Base-by-base conservation (phyloP, 2,113 vertebrate species). In the Podarcis raffonei region DNA sequence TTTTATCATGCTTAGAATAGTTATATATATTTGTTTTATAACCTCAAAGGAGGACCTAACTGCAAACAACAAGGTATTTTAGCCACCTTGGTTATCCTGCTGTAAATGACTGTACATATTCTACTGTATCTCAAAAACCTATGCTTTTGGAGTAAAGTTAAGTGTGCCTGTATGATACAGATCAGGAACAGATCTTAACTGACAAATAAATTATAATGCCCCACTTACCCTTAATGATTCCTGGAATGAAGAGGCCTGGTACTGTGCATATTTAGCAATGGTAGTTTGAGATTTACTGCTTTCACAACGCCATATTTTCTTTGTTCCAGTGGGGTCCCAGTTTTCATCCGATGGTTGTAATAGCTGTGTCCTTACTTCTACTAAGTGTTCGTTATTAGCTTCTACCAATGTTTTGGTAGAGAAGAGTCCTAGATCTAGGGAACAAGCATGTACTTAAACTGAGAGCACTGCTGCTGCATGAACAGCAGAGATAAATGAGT, bases 371-470 rank as follows among this genome's bases (percentile, higher is more conserved):
- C 98, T 97, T 90, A 99, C 99, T 98, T 99, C 99, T 90, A 99
- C 98, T 96, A 98, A 96, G 83, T 99, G 99, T 95, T 99, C 99
- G 2, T 98, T 98, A 96, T 99, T 99, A 37, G 99, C 98, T 97
- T 99, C 99, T 94, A 99, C 99, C 96, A 99, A 94, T 1, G 99
- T 99, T 97, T 99, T 99, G 39, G 99, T 99, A 95, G 99, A 99
- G 95, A 99, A 99, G 91, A 99, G 97, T 94, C 99, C 99, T 92
- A 99, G 95, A 95, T 99, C 99, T 99, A 95, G 91, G 90, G 77
- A 88, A 94, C 0, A 92, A 68, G 82, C 94, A 90, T 22, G 32
- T 66, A 87, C 79, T 87, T 81, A 81, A 87, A 53, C 48, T 30
- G 30, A 92, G 89, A 85, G 35, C 25, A 72, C 8, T 37, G 3